Evolutionary conservation across 2,888 invertebrate species (phyloP), one percentile per base, ranked within the genome.

Genomic region (Tiliacea citrago): DNA sequence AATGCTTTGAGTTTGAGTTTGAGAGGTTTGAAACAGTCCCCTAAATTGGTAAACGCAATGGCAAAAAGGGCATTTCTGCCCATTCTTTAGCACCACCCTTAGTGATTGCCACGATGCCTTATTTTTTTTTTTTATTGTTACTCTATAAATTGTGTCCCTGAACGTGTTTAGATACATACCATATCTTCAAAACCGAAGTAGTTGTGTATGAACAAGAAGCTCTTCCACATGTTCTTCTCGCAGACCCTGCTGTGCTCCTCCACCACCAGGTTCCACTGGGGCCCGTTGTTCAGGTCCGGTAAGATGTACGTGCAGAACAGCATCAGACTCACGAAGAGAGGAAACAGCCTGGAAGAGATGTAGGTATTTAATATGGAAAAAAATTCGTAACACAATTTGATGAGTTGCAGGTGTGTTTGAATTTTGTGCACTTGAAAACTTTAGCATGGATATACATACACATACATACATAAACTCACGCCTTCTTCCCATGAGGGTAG

Each of bases 171-270:
- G 42, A 42, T 35, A 84, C 92, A 84, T 88, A 97, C 97, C 97
- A 97, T 97, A 77, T 97, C 94, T 88, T 97, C 97, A 83, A 97
- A 97, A n/a, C 97, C 97, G 81, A 97, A 97, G 90, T 96, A 97
- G 83, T 97, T 97, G 84, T 97, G 97, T 61, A 97, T 97, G 89
- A 97, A 97, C 16, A 97, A 91, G 85, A 97, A 95, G 86, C 97
- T 97, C 87, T 95, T 95, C 97, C 97, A 97, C 97, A 97, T 97
- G 83, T 96, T 95, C 85, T 94, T 94, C 86, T 96, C 94, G 86
- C 97, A 97, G 65, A 97, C 94, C 39, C 96, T 91, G 86, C 97
- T 95, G 87, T 97, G 97, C 76, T 97, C 96, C 61, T 95, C 96
- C 13, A 97, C 96, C 3, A 97, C 97, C n/a, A 97, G 90, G 86